Evolutionary conservation across 35 echinoderm and acorn worm species (phyloP).

Genomic region (Holothuria glaberrima): DNA sequence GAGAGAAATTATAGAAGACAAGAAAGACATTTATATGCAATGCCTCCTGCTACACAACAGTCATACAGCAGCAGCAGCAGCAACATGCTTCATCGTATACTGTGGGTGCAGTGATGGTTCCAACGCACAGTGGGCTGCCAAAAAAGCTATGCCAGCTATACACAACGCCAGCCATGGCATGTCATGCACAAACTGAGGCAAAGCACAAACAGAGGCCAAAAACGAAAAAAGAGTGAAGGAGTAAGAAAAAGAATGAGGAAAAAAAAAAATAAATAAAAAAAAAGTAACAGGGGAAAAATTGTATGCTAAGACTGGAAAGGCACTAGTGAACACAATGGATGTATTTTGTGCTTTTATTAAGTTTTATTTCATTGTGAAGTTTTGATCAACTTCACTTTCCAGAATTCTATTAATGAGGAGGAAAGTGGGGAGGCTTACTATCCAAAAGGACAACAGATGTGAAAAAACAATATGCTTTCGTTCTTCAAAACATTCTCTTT

Average conservation of each 20-base stretch:
- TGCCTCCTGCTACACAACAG: slow-evolving; percentile 35
- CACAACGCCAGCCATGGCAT: slow-evolving; percentile 39
- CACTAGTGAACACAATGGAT: no score
- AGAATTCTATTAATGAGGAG: no score
- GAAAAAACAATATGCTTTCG: no score
- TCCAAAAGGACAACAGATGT: no score
- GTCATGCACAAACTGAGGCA: slow-evolving; percentile 42
- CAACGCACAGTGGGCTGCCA: slow-evolving; percentile 15
- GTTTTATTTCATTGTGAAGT: no score
- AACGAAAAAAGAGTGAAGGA: not conserved
- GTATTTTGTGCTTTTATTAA: no score
- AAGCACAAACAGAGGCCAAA: slow-evolving; percentile 43
- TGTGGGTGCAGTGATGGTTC: slow-evolving; percentile 4
- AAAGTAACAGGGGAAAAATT: not conserved
- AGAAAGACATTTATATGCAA: slow-evolving; percentile 24
- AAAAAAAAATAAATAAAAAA: not conserved
- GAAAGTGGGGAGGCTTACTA: no score
- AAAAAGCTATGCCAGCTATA: slow-evolving; percentile 10
- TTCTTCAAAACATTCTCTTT: no score
- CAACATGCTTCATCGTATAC: slow-evolving; percentile 38
- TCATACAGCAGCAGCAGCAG: not conserved
- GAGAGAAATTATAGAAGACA: not conserved
- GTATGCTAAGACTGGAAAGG: not conserved
- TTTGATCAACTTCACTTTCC: no score
- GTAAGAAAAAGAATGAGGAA: not conserved